Evolutionary conservation across 1,140 invertebrate species (phyloP).

Genomic region (Xylocopa sonorina): DNA sequence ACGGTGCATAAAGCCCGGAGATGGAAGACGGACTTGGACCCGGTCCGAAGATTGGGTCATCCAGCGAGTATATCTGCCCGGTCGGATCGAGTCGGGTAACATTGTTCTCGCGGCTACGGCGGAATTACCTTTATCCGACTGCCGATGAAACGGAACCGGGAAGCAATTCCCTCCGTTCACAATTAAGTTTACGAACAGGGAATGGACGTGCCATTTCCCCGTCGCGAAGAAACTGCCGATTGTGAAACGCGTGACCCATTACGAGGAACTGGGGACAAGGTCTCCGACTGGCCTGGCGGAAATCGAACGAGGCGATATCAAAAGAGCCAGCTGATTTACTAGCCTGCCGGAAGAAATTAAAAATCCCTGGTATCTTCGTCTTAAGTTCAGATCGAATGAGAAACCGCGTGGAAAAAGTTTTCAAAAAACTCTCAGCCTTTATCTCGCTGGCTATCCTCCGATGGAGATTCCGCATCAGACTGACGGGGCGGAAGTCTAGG

Average conservation of each 20-base stretch:
- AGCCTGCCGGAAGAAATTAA: not conserved
- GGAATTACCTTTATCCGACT: slow-evolving; percentile 24
- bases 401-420: too few relatives aligned
- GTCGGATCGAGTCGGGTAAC: slow-evolving; percentile 18
- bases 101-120: slow-evolving; percentile 24
- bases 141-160: slow-evolving; percentile 41
- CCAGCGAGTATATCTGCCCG: slow-evolving; percentile 20
- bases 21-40: slow-evolving; percentile 15
- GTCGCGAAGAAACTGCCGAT: not conserved
- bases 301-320: not conserved
- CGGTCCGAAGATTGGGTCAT: slow-evolving; percentile 35
- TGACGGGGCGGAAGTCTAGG: not conserved
- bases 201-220: slow-evolving; percentile 36
- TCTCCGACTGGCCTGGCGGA: too few relatives aligned
- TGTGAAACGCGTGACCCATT: not conserved
- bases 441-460: too few relatives aligned
- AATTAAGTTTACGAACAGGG: slow-evolving; percentile 57
- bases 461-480: not conserved
- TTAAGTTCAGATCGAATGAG: too few relatives aligned
- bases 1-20: not conserved
- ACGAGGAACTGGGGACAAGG: not conserved
- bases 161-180: slow-evolving; percentile 45
- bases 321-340: not conserved
- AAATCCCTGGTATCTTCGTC: not conserved
- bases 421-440: too few relatives aligned